A percentile compares a stretch with the other conserved stretches of the same genome.
Conservation (phyloP, 2,888 invertebrate genomes). For the Dione juno region DNA sequence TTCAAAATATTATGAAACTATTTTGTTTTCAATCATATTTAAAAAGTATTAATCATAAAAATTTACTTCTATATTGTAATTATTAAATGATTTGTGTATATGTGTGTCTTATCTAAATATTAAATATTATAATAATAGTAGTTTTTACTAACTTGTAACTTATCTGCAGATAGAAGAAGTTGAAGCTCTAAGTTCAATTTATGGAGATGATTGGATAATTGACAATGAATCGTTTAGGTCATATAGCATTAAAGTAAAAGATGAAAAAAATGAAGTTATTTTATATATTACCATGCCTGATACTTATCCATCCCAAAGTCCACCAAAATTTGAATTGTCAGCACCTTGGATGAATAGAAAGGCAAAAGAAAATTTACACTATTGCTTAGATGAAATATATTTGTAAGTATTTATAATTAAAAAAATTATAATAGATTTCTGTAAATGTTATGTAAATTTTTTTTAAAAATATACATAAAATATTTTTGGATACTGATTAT, state of each 20-base stretch:
- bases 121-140: too few relatives aligned
- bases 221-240: slow-evolving; percentile 82
- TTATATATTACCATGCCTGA: slow-evolving; percentile 86
- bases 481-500: too few relatives aligned
- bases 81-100: too few relatives aligned
- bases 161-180: slow-evolving; percentile 85
- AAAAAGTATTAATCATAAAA: too few relatives aligned
- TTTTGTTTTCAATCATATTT: too few relatives aligned
- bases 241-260: slow-evolving; percentile 84
- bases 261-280: slow-evolving; percentile 77
- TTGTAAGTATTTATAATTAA: slow-evolving; percentile 79
- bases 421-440: too few relatives aligned
- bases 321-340: slow-evolving; percentile 88
- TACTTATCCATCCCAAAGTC: slow-evolving; percentile 85
- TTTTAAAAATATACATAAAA: background rate
- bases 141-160: slow-evolving; percentile 1
- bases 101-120: too few relatives aligned
- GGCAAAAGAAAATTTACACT: slow-evolving; percentile 82
- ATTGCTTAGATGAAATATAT: slow-evolving; percentile 85
- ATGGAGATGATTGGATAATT: slow-evolving; percentile 86
- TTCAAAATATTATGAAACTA: too few relatives aligned
- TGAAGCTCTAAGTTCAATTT: slow-evolving; percentile 88
- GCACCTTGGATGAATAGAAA: slow-evolving; percentile 87
- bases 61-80: too few relatives aligned
- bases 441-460: background rate